A percentile compares a stretch with the other conserved stretches of the same genome.
Evolutionary conservation across 1,140 invertebrate species (phyloP).

Genomic region (Dendroctonus valens): DNA sequence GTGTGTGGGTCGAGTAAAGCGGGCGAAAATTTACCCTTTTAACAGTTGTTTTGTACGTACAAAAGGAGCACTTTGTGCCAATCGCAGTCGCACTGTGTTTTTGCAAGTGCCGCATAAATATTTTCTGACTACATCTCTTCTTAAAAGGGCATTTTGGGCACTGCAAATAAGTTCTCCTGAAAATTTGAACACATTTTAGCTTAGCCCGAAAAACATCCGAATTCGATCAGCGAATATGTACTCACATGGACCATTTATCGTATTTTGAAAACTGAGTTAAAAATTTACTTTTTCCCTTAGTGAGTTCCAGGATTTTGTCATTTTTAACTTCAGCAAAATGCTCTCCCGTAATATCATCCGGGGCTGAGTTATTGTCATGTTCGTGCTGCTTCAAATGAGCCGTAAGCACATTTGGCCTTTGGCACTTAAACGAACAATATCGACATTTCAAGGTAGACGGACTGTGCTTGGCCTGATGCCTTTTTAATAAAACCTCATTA

Average conservation of each 20-base stretch:
- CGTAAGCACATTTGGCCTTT: neutral
- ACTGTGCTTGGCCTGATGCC: too few species aligned
- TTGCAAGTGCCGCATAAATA: neutral
- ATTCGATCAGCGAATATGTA: neutral
- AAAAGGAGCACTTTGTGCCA: neutral
- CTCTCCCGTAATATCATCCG: neutral
- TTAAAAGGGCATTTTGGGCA: neutral
- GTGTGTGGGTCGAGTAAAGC: neutral
- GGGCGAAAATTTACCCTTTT: neutral
- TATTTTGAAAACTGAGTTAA: neutral
- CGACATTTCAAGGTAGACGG: neutral
- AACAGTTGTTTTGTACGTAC: neutral
- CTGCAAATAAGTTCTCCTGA: neutral
- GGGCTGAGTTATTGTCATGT: neutral
- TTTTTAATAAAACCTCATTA: neutral
- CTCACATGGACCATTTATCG: neutral
- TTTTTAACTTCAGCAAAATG: neutral
- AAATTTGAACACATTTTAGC: neutral
- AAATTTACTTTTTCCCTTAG: neutral
- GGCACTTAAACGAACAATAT: neutral
- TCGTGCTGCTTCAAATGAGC: neutral
- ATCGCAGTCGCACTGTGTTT: neutral
- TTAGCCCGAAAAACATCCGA: neutral
- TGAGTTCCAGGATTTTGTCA: neutral
- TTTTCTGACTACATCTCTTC: neutral